Evolutionary conservation across 2,888 invertebrate species (phyloP).

Genomic region (Chironomus riparius): DNA sequence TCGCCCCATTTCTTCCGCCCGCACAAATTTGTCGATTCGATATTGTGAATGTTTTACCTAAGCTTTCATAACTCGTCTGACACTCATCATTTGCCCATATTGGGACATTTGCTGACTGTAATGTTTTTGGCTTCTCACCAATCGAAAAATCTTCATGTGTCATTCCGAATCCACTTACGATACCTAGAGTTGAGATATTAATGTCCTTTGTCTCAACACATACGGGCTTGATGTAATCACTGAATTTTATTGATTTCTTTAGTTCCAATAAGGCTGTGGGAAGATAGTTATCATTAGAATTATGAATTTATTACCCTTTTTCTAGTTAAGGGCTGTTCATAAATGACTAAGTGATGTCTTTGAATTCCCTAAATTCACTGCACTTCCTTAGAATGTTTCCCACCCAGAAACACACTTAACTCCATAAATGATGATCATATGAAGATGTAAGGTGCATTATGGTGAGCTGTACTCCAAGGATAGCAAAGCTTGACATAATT

Average conservation of each 20-base stretch:
- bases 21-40: constrained; percentile 73
- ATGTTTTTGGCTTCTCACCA: constrained; percentile 57
- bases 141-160: constrained; percentile 61
- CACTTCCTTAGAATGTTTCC: too few relatives aligned
- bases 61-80: constrained; percentile 63
- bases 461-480: too few relatives aligned
- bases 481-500: neutral
- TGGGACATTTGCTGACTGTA: constrained; percentile 69
- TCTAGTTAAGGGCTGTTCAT: neutral
- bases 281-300: constrained; percentile 38
- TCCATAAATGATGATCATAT: too few relatives aligned
- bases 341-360: too few relatives aligned
- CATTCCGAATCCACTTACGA: constrained; percentile 83
- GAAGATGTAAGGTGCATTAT: too few relatives aligned
- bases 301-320: neutral
- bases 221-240: constrained; percentile 61
- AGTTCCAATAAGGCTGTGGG: constrained; percentile 59
- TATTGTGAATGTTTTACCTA: constrained; percentile 65
- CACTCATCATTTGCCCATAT: constrained; percentile 67
- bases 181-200: constrained; percentile 47
- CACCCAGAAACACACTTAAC: too few relatives aligned
- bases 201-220: constrained; percentile 56
- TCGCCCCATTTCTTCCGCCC: constrained; percentile 67
- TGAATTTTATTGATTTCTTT: constrained; percentile 54
- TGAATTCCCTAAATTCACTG: too few relatives aligned